Base-by-base conservation (phyloP, 2,797 vertebrate species). In the Mallotus villosus region DNA sequence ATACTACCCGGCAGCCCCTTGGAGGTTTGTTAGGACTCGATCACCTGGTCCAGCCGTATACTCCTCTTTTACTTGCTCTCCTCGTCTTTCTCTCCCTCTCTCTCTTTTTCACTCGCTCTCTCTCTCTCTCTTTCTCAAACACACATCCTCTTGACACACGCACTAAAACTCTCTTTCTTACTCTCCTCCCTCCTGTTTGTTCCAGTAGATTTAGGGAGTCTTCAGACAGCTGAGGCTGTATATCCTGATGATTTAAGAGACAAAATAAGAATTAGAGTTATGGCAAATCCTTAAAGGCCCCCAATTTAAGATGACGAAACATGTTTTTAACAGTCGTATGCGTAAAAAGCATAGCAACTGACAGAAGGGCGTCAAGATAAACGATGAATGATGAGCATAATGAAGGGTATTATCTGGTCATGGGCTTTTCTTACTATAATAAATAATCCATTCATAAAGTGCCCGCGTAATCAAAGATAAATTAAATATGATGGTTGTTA, bases 21-120 rank as follows among this genome's bases (percentile, higher is more conserved):
- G 88, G 92, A 93, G 92, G 92, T 92, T 93, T 92, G 83, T 89
- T 90, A 83, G 89, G 83, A 78, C 86, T 90, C 83, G 90, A 91
- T 92, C 92, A 91, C 90, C 91, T 90, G 88, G 89, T 92, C 88
- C 91, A 90, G 86, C 81, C 89, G 91, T 87, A 77, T 74, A 90
- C 82, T 55, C 63, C 68, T 51, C 75, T 74, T 78, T 83, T 72
- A 80, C 78, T 81, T 78, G 83, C 81, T 74, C 68, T 72, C 82
- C 75, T 77, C 86, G 78, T 80, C 77, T 66, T 78, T 60, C 73
- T 68, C 78, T 72, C 73, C 74, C 79, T 74, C 64, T 70, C 64
- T 70, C 53, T 74, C 68, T 68, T 71, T 70, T 71, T 64, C 76
- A 69, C 75, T 63, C 68, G 68, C 67, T 69, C 70, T 72, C 78